Base-by-base conservation (phyloP, 2,888 invertebrate species). In the Arge pagana region DNA sequence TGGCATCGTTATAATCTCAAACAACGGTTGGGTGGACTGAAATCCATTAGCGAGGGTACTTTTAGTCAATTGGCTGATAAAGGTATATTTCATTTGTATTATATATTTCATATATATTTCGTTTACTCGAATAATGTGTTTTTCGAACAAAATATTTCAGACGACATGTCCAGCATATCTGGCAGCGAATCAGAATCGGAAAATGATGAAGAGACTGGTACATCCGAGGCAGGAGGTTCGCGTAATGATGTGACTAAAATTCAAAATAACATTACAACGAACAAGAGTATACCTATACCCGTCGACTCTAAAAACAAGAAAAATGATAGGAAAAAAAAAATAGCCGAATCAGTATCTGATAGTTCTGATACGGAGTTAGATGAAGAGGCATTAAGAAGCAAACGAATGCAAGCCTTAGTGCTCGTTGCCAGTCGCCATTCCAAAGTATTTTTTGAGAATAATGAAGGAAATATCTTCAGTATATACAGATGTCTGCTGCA, bases 1-100 rank as follows among this genome's bases (percentile, higher is more conserved):
- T 92, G 90, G 91, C 92, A 93, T 71, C 82, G 89, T 3, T 89
- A 89, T 66, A 93, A 93, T 75, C 77, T 93, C 30, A 90, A 89
- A 65, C 83, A 86, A 58, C 85, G 85, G 57, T 71, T 91, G 8
- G 81, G 82, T 59, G 85, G 85, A 6, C 76, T 78, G 45, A 69
- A 75, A 37, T 71, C 80, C 2, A 72, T 87, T 16, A 78, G 77
- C 6, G 85, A 85, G 66, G 82, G 83, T 37, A 76, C 79, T 55
- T 87, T 87, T 75, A 74, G 76, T 50, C 73, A 77, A 24, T 74
- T 80, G 57, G 79, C 78, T 21, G 80, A 79, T 67, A 72, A 71
- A 61, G 64, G 66, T 66, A 50, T 42, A 24, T 49, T 36, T 53
- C 50, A 21, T 36, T 48, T 54, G 6, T n/a, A n/a, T 43, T 6